Evolutionary conservation across 2,888 invertebrate species (phyloP).

Genomic region (Liopterus haemorrhoidalis): DNA sequence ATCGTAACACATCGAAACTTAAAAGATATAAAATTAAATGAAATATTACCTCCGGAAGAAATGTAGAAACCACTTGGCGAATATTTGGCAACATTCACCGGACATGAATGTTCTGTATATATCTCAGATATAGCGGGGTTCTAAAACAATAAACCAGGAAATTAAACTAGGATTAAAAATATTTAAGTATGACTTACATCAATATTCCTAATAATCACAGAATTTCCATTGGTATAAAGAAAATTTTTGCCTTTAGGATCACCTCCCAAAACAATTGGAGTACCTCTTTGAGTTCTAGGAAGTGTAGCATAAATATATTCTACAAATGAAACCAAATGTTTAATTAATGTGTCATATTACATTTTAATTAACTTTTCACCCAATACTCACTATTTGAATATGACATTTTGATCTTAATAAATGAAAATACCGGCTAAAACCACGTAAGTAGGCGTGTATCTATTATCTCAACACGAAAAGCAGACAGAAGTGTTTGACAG

Average conservation of each 20-base stretch:
- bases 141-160: constrained; percentile 46
- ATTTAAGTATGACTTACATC: constrained; percentile 55
- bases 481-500: background rate
- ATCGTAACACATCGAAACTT: too few species aligned
- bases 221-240: constrained; percentile 95
- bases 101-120: constrained; percentile 94
- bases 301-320: constrained; percentile 88
- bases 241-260: constrained; percentile 97
- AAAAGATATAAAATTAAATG: constrained; percentile 3
- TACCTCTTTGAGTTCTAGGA: constrained; percentile 90
- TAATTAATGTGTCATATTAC: too few species aligned
- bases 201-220: constrained; percentile 94
- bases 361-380: constrained; percentile 5
- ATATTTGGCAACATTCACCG: constrained; percentile 95
- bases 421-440: constrained; percentile 16
- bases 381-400: constrained; percentile 39
- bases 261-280: constrained; percentile 87
- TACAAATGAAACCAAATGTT: too few species aligned
- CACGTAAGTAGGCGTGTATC: constrained; percentile 21
- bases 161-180: background rate
- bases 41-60: constrained; percentile 83
- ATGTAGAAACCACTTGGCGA: constrained; percentile 98
- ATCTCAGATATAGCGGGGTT: constrained; percentile 91
- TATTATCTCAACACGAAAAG: background rate
- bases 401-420: constrained; percentile 35